These are phyloP conservation scores for Oncorhynchus kisutch DNA, from an alignment of 2,113 vertebrate genomes.

Conservation along the genomic window DNA sequence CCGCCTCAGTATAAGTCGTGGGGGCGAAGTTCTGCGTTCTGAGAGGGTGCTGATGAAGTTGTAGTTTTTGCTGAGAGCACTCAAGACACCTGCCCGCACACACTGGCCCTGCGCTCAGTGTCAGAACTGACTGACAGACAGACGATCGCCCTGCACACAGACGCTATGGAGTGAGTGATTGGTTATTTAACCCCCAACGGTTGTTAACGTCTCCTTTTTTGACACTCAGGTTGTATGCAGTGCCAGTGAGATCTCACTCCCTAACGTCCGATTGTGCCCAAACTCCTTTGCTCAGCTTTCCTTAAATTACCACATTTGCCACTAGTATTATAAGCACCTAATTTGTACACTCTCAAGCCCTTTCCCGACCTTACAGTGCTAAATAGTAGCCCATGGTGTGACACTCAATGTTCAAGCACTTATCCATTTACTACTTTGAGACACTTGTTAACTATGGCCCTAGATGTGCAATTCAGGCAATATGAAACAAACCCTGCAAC, in stretches of 20 bases:
- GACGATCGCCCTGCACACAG: constrained; percentile 69
- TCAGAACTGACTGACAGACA: constrained; percentile 65
- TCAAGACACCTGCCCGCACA: constrained; percentile 33
- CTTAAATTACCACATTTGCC: background rate
- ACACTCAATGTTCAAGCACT: background rate
- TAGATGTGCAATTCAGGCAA: no score
- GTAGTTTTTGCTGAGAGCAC: constrained; percentile 41
- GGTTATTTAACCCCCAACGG: constrained; percentile 37
- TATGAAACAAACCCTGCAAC: no score
- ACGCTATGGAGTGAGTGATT: constrained; percentile 80
- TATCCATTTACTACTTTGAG: no score
- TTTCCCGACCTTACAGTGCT: background rate
- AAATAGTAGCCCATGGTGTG: background rate
- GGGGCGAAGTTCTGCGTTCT: constrained; percentile 57
- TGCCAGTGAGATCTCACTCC: constrained; percentile 3
- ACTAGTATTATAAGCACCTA: background rate
- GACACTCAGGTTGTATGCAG: background rate
- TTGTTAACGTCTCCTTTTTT: constrained; percentile 46
- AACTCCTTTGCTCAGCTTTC: background rate
- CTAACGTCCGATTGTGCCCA: background rate
- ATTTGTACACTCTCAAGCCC: background rate
- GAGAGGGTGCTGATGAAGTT: constrained; percentile 42
- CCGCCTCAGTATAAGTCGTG: constrained; percentile 71
- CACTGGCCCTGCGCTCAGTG: constrained; percentile 48
- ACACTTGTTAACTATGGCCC: no score